Conservation (phyloP, 2,888 invertebrate genomes). For the Drosophila stalkeri region DNA sequence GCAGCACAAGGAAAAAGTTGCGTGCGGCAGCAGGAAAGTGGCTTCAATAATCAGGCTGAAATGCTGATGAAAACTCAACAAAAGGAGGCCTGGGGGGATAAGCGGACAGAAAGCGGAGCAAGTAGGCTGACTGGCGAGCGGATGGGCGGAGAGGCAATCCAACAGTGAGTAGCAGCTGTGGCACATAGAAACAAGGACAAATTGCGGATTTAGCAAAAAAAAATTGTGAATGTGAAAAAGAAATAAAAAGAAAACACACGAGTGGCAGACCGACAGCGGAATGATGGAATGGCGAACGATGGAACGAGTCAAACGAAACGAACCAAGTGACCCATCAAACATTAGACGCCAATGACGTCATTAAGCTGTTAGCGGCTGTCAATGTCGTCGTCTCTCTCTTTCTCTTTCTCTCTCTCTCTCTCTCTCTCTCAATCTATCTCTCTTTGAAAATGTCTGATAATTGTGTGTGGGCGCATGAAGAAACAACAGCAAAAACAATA, state of each 20-base stretch:
- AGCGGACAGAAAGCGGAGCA: not conserved
- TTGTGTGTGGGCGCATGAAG: conserved; percentile 53
- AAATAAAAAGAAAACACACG: conserved; percentile 44
- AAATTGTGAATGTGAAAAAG: conserved; percentile 49
- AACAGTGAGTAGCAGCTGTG: conserved; percentile 57
- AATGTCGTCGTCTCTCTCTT: conserved; percentile 30
- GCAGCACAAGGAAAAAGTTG: conserved; percentile 57
- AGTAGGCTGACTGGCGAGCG: conserved; percentile 6
- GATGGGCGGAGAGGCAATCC: conserved; percentile 20
- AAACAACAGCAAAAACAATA: conserved; percentile 10
- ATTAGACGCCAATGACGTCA: conserved; percentile 66
- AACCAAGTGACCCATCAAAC: conserved; percentile 70
- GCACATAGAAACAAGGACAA: conserved; percentile 75
- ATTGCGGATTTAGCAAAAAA: conserved; percentile 68
- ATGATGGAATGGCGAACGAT: conserved; percentile 18
- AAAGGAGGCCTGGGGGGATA: conserved; percentile 29
- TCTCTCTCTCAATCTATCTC: too few relatives aligned
- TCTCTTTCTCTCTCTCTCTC: not conserved
- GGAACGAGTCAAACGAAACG: conserved; percentile 38
- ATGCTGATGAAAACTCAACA: conserved; percentile 66
- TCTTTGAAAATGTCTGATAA: conserved; percentile 20
- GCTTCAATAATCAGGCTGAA: conserved; percentile 70
- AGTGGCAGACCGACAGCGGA: conserved; percentile 18
- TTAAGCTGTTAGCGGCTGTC: conserved; percentile 68
- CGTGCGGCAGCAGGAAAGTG: conserved; percentile 65